Evolutionary conservation across 2,113 vertebrate genomes (phyloP).

Genomic region (Girardinichthys multiradiatus): DNA sequence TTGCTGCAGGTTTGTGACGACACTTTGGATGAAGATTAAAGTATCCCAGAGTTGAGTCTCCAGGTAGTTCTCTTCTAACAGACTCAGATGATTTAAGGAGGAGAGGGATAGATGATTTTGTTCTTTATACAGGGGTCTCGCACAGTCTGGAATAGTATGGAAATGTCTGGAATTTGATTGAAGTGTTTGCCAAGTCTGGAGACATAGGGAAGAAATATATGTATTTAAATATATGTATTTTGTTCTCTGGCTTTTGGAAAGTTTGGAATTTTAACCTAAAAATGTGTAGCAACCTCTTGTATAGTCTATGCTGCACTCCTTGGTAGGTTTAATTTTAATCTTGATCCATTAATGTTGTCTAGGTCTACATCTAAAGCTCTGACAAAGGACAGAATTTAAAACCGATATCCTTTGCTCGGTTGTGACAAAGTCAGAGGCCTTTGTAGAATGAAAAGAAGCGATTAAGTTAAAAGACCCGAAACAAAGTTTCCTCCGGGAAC

Average conservation of each 20-base stretch:
- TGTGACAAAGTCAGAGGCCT: not conserved
- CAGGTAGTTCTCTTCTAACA: constrained; percentile 52
- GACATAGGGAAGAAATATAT: not conserved
- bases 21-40: constrained; percentile 59
- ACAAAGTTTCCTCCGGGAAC: constrained; percentile 21
- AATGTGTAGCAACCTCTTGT: not conserved
- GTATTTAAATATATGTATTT: too few species aligned
- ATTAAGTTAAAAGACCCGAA: constrained; percentile 30
- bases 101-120: constrained; percentile 22
- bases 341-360: not conserved
- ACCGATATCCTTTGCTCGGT: not conserved
- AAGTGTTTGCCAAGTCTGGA: not conserved
- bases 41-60: constrained; percentile 47
- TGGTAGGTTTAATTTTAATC: not conserved
- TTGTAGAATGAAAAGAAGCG: not conserved
- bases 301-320: not conserved
- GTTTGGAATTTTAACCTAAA: not conserved
- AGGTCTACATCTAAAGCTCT: not conserved
- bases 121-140: not conserved
- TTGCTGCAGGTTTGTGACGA: constrained; percentile 30
- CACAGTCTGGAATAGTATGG: not conserved
- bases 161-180: not conserved
- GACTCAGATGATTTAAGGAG: constrained; percentile 26
- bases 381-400: constrained; percentile 1
- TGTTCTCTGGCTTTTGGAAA: too few species aligned